A percentile compares a stretch with the other conserved stretches of the same genome.
These are phyloP conservation scores for Rhinopomastus cyanomelas DNA, from an alignment of 2,113 vertebrate species.

Conservation along the genomic window DNA sequence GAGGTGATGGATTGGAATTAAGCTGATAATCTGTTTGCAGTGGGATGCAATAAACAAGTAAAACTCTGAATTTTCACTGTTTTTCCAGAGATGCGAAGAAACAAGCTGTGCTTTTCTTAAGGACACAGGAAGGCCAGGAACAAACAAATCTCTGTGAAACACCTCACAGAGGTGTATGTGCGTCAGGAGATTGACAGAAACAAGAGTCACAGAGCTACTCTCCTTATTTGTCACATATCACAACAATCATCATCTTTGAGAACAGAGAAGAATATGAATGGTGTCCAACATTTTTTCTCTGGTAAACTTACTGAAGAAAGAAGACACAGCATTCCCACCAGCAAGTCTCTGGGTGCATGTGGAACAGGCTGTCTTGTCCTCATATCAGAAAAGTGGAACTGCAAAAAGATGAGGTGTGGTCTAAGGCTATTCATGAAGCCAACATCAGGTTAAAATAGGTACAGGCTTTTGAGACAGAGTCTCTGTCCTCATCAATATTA, in stretches of 20 bases:
- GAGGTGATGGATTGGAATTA: conserved; percentile 19
- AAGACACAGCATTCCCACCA: not conserved
- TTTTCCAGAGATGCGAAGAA: not conserved
- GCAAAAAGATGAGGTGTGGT: not conserved
- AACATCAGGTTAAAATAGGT: not conserved
- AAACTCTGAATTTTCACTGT: not conserved
- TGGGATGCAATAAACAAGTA: not conserved
- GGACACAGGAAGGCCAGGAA: not conserved
- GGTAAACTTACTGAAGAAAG: not conserved
- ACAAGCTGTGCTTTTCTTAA: not conserved
- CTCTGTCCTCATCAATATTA: not conserved
- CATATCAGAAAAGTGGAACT: not conserved
- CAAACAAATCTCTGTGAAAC: not conserved
- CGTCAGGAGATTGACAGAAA: not conserved
- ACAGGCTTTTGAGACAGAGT: not conserved
- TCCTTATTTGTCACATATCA: not conserved
- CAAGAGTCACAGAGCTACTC: not conserved
- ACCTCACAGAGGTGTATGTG: not conserved
- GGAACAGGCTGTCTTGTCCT: not conserved
- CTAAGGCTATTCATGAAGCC: not conserved
- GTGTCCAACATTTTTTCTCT: not conserved
- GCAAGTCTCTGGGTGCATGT: not conserved
- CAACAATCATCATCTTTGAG: not conserved
- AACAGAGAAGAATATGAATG: not conserved
- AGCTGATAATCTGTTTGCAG: not conserved